Percentiles rank a stretch among this genome's conserved stretches.
Conservation (phyloP, 2,888 invertebrate genomes). For the Philereme vetulata region DNA sequence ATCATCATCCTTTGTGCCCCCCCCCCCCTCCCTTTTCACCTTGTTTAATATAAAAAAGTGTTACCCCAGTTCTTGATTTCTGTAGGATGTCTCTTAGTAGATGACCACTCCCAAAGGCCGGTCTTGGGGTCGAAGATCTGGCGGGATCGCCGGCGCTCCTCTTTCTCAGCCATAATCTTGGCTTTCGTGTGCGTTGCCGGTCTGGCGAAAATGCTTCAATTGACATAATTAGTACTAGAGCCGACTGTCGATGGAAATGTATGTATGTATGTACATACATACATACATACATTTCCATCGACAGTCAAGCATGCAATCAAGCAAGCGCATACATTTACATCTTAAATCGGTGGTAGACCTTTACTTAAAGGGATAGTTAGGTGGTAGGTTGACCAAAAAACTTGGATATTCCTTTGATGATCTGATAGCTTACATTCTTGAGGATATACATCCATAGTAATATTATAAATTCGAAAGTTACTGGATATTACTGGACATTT, state of each 20-base stretch:
- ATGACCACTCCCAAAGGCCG: constrained; percentile 70
- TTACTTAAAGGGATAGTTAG: too few relatives aligned
- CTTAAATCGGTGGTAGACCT: too few relatives aligned
- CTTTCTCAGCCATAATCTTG: constrained; percentile 62
- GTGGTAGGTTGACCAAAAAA: too few relatives aligned
- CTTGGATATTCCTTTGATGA: too few relatives aligned
- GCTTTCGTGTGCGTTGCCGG: constrained; percentile 68
- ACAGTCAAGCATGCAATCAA: neutral
- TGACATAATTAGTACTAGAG: neutral
- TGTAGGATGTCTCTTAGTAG: constrained; percentile 67
- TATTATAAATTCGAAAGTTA: too few relatives aligned
- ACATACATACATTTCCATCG: neutral
- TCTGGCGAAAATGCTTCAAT: constrained; percentile 42
- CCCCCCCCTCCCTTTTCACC: too few relatives aligned
- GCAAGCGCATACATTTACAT: neutral
- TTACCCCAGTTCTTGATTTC: constrained; percentile 74
- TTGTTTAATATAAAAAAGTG: too few relatives aligned
- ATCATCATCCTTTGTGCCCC: too few relatives aligned
- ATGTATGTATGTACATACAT: too few relatives aligned
- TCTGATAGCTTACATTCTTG: too few relatives aligned
- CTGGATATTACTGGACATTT: too few relatives aligned
- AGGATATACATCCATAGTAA: too few relatives aligned
- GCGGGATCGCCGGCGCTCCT: constrained; percentile 65
- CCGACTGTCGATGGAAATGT: neutral
- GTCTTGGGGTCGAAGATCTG: constrained; percentile 65